Percentiles rank a stretch among this genome's conserved stretches.
Evolutionary conservation across 2,888 invertebrate genomes (phyloP).

Genomic region (Diplolepis rosae): DNA sequence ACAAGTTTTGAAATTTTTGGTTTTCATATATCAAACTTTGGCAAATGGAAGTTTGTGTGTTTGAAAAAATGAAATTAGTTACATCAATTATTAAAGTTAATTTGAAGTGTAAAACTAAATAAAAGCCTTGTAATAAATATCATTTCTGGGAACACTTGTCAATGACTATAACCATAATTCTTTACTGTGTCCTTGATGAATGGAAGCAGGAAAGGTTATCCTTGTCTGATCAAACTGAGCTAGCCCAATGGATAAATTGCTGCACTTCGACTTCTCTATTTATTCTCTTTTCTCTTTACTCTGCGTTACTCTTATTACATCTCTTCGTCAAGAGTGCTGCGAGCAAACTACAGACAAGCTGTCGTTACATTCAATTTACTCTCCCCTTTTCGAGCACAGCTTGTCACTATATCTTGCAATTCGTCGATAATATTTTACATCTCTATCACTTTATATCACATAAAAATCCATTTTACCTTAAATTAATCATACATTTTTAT

Average conservation of each 20-base stretch:
- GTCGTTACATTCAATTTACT: constrained; percentile 56
- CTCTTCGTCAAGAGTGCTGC: background rate
- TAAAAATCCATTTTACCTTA: background rate
- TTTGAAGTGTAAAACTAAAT: too few relatives aligned
- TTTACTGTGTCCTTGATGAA: background rate
- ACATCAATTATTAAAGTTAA: too few relatives aligned
- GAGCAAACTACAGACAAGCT: constrained; percentile 44
- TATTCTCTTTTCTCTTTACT: constrained; percentile 42
- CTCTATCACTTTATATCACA: background rate
- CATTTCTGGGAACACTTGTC: too few relatives aligned
- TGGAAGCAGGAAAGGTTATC: background rate
- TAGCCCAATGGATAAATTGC: constrained; percentile 67
- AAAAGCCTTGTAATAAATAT: too few relatives aligned
- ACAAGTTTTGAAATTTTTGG: too few relatives aligned
- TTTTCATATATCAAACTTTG: too few relatives aligned
- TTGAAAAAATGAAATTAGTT: too few relatives aligned
- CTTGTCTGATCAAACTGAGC: constrained; percentile 59
- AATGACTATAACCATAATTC: too few relatives aligned
- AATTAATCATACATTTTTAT: too few relatives aligned
- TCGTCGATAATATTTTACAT: background rate
- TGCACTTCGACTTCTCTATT: constrained; percentile 43
- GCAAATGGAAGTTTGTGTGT: too few relatives aligned
- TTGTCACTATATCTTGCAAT: background rate
- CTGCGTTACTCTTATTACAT: constrained; percentile 20
- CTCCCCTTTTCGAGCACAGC: constrained; percentile 11